Base-by-base conservation (phyloP, 1,140 invertebrate species). In the Drosophila biarmipes region DNA sequence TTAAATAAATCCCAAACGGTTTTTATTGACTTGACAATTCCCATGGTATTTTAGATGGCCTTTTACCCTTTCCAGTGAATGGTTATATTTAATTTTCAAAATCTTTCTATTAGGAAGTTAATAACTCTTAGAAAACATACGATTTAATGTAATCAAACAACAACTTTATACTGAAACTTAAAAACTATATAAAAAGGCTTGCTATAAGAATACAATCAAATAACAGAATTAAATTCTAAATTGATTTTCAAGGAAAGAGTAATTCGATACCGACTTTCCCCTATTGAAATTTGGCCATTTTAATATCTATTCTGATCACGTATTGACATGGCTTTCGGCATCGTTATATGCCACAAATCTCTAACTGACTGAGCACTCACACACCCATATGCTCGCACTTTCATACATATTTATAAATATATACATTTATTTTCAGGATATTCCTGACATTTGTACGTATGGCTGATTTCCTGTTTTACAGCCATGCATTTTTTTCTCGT, bases 1-100 rank as follows among this genome's bases (percentile, higher is more conserved):
- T 87, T 87, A 87, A 81, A 86, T 78, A 82, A 86, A 86, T 75
- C 66, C 82, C 61, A 62, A 68, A 64, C 69, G 54, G 38, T 63
- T 78, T 86, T 87, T 87, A 86, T 87, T 74, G 61, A 75, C 64
- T 75, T 61, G 38, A 55, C 73, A 73, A 86, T 63, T 78, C 69
- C 74, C 66, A 53, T 7, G 56, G 59, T 49, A 59, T 58, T 57
- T 67, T 57, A 42, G 49, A 43, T 45, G 27, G 15, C 15, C 19
- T 17, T 55, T 52, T 49, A 43, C 38, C 51, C 43, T 69, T 76
- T 21, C 12, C 27, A 19, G 0, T 21, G 35, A 14, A 12, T 19
- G 6, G 4, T 7, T 34, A 24, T 17, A 2, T 12, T 11, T 8
- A 24, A 59, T 62, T 38, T 24, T 24, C 5, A 4, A 24, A 24